Base-by-base conservation (phyloP, 64 coral and sea anemone genomes). In the Porites australiensis region DNA sequence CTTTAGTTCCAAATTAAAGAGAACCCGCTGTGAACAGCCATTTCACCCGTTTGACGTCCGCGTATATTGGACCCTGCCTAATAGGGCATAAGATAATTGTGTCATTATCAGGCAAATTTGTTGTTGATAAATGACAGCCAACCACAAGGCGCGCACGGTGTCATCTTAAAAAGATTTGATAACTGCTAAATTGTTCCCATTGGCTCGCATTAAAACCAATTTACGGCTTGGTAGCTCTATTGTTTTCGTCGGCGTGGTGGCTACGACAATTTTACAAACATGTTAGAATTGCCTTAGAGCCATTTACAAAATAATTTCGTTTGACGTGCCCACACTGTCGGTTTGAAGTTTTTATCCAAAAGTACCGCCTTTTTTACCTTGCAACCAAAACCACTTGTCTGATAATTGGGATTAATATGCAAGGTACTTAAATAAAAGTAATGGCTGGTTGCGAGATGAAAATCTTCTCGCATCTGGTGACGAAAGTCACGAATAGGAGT, bases 31-130 rank as follows among this genome's bases (percentile, higher is more conserved):
- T 45, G 94, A 99, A 90, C 87, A 99, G 89, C 89, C 98, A 96
- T 91, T 82, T 96, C 93, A 83, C 88, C 70, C 79, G 88, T 90
- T 83, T 95, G 98, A 96, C 94, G 94, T 93, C 91, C 88, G 91
- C 81, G 88, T 86, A 90, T 99, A 93, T 94, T 94, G 93, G 84
- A 93, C 91, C 90, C 84, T 83, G 87, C 89, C 89, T 96, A 96
- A 96, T 96, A 96, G 98, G 98, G 94, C 92, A 96, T 88, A 86
- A 95, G 95, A 96, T 99, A 99, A 99, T 99, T 99, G 94, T 99
- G 91, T 90, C 92, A 93, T 99, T 99, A 96, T 99, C 98, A 99
- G 88, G 91, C 92, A 93, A 99, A 99, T 99, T 99, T 99, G 98
- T 99, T 99, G 98, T 99, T 99, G 98, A 99, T 99, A 99, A 99